Evolutionary conservation across 2,888 invertebrate genomes (phyloP), one percentile per base, ranked within the genome.

Genomic region (Toxonevra muliebris): DNA sequence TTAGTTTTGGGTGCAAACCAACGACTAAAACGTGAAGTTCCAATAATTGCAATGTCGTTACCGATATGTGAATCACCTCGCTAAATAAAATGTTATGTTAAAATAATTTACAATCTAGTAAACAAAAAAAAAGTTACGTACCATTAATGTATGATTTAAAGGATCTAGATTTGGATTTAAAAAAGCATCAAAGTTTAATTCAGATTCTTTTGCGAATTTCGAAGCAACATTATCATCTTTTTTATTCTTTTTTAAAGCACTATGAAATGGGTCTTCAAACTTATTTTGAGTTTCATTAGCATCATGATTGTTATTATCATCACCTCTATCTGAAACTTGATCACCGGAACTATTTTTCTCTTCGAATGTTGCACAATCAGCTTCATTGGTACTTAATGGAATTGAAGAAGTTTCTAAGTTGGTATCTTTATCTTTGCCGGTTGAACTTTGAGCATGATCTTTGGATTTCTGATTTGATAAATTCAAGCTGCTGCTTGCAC

Each of bases 181-280:
- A 81, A 95, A 93, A 74, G 93, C 94, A 78, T 95, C 95, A 72
- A 96, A 89, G 85, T 93, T 94, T 82, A 94, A 93, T 76, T 90
- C 88, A 12, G 86, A 83, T 13, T 87, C 86, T 68, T 42, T 65
- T n/a, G 48, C 43, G 53, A 13, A 59, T 55, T 15, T 63, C 7
- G 64, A 58, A 54, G 42, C 30, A 17, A 53, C 19, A 30, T 45
- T 59, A 43, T 17, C 19, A 2, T 55, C 42, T 9, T 19, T 11
- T 10, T 43, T 12, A 48, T 17, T 45, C 52, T 40, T 50, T 13
- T 9, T n/a, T 4, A 40, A 30, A 40, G 15, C 41, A 13, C 5
- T 30, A 50, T 52, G 17, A 45, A 19, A 12, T 30, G 30, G 3
- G 30, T 30, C 30, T 30, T 30, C 30, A 30, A 30, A 30, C 7